Conservation (phyloP, 2,113 vertebrate genomes). For the Dipodomys merriami region DNA sequence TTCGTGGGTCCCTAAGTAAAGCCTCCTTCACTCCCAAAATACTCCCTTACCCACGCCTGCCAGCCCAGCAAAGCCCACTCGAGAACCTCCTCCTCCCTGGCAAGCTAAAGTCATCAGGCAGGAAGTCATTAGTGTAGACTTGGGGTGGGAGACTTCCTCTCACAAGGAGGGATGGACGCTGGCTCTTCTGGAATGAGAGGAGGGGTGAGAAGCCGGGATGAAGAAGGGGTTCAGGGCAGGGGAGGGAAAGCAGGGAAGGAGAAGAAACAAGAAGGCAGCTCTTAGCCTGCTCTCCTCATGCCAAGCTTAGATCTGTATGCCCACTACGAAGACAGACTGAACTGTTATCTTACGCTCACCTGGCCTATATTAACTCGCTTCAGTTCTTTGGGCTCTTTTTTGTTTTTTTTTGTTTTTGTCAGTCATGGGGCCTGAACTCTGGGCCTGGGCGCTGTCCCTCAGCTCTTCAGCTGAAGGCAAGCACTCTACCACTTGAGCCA, state of each 20-base stretch:
- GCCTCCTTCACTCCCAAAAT: not conserved
- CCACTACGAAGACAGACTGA: not conserved
- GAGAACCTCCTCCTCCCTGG: not conserved
- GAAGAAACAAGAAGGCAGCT: not conserved
- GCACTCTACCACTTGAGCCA: no score
- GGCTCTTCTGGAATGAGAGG: not conserved
- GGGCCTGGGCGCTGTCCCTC: no score
- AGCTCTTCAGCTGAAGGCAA: no score
- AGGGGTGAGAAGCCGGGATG: rapidly evolving
- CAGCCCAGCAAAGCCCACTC: not conserved
- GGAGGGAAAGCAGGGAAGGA: no score
- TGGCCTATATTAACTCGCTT: not conserved
- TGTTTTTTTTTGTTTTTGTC: no score
- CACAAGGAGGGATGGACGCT: not conserved
- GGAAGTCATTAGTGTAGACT: no score
- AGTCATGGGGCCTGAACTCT: no score
- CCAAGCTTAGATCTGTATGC: not conserved
- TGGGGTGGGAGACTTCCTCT: not conserved
- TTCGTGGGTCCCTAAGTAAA: not conserved
- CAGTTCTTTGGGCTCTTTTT: not conserved
- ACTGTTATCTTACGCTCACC: not conserved
- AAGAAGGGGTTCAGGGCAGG: not conserved
- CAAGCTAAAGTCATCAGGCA: not conserved
- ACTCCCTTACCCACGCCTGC: not conserved
- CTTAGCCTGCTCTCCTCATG: not conserved